These are phyloP conservation scores for Microdon myrmicae DNA, from an alignment of 2,888 invertebrate genomes.

Conservation along the genomic window DNA sequence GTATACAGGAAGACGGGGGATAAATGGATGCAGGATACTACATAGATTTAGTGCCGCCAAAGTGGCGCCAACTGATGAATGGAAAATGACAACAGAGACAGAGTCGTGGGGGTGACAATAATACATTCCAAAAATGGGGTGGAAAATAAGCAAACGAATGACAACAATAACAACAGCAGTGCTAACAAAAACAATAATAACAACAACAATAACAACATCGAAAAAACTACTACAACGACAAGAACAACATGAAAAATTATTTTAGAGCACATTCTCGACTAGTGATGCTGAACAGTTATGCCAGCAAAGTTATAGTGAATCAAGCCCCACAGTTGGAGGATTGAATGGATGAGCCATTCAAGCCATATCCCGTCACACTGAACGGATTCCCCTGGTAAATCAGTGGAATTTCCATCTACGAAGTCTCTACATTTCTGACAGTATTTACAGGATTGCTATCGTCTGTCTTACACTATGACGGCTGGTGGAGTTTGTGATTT, in stretches of 20 bases:
- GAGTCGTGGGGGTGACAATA: constrained; percentile 32
- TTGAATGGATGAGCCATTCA: constrained; percentile 37
- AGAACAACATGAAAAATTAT: too few relatives aligned
- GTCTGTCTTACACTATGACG: background rate
- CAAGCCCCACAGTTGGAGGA: constrained; percentile 20
- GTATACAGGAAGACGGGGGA: background rate
- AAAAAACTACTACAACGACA: constrained; percentile 12
- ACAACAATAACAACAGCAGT: too few relatives aligned
- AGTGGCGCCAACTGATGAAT: constrained; percentile 50
- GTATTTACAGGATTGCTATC: constrained; percentile 39
- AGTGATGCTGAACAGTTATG: constrained; percentile 2
- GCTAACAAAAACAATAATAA: too few relatives aligned
- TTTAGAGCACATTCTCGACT: constrained; percentile 11
- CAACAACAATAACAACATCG: background rate
- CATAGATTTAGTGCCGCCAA: constrained; percentile 42
- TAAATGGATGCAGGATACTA: constrained; percentile 38
- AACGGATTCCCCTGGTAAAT: constrained; percentile 10
- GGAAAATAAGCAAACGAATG: constrained; percentile 1
- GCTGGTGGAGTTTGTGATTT: constrained; percentile 23
- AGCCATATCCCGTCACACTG: constrained; percentile 10
- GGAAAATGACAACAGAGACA: constrained; percentile 40
- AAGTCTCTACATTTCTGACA: constrained; percentile 42
- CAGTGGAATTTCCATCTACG: constrained; percentile 39
- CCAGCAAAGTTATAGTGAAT: constrained; percentile 9
- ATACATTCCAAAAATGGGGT: constrained; percentile 9